Evolutionary conservation across 2,888 invertebrate species (phyloP).

Genomic region (Eilema depressum): DNA sequence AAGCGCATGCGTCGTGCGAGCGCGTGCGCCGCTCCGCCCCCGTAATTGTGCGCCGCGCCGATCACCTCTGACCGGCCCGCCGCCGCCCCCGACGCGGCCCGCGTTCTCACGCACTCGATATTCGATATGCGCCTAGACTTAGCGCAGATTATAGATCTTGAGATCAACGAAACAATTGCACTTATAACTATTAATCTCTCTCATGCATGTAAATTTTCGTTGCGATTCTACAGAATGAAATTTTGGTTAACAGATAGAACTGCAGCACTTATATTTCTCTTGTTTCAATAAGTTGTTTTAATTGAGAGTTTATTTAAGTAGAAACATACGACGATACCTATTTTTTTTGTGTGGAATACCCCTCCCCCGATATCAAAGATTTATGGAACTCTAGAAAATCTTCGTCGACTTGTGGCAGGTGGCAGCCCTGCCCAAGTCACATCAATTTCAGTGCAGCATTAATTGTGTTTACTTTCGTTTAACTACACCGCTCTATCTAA

Average conservation of each 20-base stretch:
- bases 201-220: background rate
- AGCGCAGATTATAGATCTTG: background rate
- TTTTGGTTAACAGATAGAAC: background rate
- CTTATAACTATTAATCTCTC: background rate
- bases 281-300: background rate
- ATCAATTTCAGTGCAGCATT: too few species aligned
- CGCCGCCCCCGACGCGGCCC: background rate
- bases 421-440: too few species aligned
- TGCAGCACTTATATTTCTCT: background rate
- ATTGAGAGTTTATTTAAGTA: too few species aligned
- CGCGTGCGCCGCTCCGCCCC: constrained; percentile 47
- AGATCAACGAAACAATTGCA: background rate
- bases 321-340: too few species aligned
- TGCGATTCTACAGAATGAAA: background rate
- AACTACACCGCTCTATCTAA: too few species aligned
- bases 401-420: too few species aligned
- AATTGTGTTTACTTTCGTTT: too few species aligned
- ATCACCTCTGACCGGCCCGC: background rate
- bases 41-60: constrained; percentile 30
- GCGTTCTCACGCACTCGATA: constrained; percentile 16
- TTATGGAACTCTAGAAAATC: too few species aligned
- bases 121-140: background rate
- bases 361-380: too few species aligned
- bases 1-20: constrained; percentile 29
- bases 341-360: too few species aligned